Percentiles rank a stretch among this genome's conserved stretches.
Conservation (phyloP, 2,113 vertebrate genomes). For the Menidia beryllina region DNA sequence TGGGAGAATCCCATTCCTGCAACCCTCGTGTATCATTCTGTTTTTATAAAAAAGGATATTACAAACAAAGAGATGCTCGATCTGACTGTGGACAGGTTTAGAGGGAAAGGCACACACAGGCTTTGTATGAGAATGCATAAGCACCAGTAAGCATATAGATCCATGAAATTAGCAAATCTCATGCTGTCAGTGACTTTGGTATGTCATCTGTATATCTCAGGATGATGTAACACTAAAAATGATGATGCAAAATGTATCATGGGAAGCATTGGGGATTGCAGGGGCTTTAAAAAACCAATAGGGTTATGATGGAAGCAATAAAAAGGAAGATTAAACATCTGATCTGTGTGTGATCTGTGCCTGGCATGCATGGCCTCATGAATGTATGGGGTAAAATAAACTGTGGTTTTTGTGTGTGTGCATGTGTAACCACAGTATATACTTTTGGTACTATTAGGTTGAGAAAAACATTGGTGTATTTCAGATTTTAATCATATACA, state of each 20-base stretch:
- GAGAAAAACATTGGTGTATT: too few species aligned
- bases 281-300: slow-evolving; percentile 10
- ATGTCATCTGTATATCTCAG: slow-evolving; percentile 24
- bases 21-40: too few species aligned
- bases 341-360: neutral
- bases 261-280: slow-evolving; percentile 18
- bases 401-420: neutral
- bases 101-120: neutral
- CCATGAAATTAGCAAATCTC: slow-evolving; percentile 8
- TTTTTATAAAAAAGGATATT: slow-evolving; percentile 3
- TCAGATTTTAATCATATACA: too few species aligned
- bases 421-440: too few species aligned
- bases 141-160: neutral
- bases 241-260: slow-evolving; percentile 23
- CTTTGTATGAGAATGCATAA: neutral
- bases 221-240: slow-evolving; percentile 12
- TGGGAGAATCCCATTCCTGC: too few species aligned
- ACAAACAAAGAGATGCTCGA: slow-evolving; percentile 4
- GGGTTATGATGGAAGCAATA: neutral
- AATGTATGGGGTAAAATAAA: neutral
- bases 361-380: neutral
- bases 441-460: neutral
- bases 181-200: slow-evolving; percentile 6
- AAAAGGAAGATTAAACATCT: slow-evolving; percentile 30
- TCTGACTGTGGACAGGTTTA: too few species aligned